These are phyloP conservation scores for Meleagris gallopavo DNA, from an alignment of 2,113 vertebrate genomes.

Conservation along the genomic window DNA sequence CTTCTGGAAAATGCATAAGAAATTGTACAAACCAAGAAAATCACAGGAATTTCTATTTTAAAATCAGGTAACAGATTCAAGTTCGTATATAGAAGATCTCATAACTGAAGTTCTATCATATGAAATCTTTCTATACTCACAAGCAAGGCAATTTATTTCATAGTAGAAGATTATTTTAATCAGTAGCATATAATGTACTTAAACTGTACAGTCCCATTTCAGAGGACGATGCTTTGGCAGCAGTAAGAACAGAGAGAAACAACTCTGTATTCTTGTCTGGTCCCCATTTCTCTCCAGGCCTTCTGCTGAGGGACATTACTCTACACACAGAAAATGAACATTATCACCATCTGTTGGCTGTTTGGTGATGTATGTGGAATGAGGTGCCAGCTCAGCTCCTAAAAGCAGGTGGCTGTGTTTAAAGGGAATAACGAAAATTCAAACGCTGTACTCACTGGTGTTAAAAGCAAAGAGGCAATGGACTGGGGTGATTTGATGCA, in stretches of 20 bases:
- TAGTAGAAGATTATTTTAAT: background rate
- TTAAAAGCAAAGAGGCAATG: background rate
- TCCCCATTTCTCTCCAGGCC: constrained; percentile 24
- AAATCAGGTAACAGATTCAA: background rate
- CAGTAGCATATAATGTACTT: background rate
- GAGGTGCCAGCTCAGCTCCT: background rate
- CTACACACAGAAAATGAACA: background rate
- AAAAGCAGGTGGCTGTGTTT: background rate
- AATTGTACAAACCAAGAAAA: background rate
- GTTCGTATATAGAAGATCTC: background rate
- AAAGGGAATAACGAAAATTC: background rate
- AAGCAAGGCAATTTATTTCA: background rate
- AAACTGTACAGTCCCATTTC: background rate
- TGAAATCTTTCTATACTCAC: background rate
- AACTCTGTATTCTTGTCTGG: constrained; percentile 22
- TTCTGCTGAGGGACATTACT: constrained; percentile 27
- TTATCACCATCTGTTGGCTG: constrained; percentile 65
- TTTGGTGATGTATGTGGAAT: constrained; percentile 33
- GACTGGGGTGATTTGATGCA: background rate
- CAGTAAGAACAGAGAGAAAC: background rate
- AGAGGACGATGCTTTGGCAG: background rate
- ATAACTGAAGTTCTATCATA: background rate
- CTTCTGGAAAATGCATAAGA: background rate
- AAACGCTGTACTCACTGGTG: background rate
- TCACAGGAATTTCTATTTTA: background rate